A percentile compares a stretch with the other conserved stretches of the same genome.
Evolutionary conservation across 2,113 vertebrate species (phyloP).

Genomic region (Poeciliopsis retropinna): DNA sequence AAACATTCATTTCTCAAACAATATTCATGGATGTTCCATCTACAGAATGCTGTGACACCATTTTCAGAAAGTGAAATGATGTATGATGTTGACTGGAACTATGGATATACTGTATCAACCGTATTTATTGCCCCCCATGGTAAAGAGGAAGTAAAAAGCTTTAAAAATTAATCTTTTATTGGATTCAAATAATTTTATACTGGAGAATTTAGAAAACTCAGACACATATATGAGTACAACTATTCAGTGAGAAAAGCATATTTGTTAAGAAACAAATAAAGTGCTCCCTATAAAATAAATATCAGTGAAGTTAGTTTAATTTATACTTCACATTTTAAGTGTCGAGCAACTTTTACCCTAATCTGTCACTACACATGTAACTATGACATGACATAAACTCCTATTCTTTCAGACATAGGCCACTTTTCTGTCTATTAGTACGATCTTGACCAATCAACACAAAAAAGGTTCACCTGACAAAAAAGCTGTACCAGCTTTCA

Average conservation of each 20-base stretch:
- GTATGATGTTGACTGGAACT: neutral
- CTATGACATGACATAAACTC: no score
- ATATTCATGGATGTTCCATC: neutral
- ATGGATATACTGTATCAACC: neutral
- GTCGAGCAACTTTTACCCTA: no score
- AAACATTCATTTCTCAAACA: neutral
- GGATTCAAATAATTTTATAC: neutral
- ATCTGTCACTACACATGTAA: no score
- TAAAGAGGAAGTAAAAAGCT: neutral
- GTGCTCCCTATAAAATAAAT: neutral
- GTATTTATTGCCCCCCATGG: neutral
- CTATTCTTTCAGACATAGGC: no score
- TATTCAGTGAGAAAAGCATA: neutral
- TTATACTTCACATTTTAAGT: no score
- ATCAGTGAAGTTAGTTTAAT: neutral
- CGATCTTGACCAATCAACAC: no score
- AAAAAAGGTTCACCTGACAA: no score
- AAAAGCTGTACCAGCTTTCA: no score
- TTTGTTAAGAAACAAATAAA: neutral
- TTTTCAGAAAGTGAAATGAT: neutral
- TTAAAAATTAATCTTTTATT: neutral
- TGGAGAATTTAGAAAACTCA: neutral
- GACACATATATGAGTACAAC: neutral
- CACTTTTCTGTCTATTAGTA: no score
- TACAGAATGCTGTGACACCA: neutral